A percentile compares a stretch with the other conserved stretches of the same genome.
These are phyloP conservation scores for Dysmachus trigonus DNA, from an alignment of 2,888 invertebrate genomes.

Conservation along the genomic window DNA sequence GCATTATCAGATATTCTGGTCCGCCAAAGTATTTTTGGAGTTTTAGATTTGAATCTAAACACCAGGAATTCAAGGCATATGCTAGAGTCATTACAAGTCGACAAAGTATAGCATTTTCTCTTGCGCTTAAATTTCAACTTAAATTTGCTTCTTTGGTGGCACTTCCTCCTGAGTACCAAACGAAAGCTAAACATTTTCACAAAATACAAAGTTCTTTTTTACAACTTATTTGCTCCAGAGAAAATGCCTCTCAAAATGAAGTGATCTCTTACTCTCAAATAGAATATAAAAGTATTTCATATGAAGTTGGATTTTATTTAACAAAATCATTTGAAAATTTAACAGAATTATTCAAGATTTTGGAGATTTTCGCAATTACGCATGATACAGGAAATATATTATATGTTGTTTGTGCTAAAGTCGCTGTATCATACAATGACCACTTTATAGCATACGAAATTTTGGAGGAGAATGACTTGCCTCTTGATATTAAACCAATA, in stretches of 20 bases:
- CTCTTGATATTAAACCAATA: background rate
- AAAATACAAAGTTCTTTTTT: too few species aligned
- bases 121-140: background rate
- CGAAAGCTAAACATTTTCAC: too few species aligned
- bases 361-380: background rate
- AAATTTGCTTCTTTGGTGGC: background rate
- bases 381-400: background rate
- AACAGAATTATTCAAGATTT: background rate
- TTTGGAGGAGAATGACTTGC: background rate
- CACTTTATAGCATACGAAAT: background rate
- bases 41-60: conserved; percentile 31
- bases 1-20: conserved; percentile 28
- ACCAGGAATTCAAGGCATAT: conserved; percentile 26
- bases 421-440: background rate
- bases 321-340: background rate
- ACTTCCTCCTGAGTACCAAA: background rate
- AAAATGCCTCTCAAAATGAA: too few species aligned
- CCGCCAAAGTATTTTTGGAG: conserved; percentile 33
- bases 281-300: background rate
- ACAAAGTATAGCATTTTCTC: conserved; percentile 19
- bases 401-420: background rate
- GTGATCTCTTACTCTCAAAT: background rate
- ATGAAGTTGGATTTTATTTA: background rate
- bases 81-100: conserved; percentile 1
- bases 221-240: too few species aligned